These are phyloP conservation scores for Luperina nickerlii DNA, from an alignment of 2,888 invertebrate genomes.

Conservation along the genomic window DNA sequence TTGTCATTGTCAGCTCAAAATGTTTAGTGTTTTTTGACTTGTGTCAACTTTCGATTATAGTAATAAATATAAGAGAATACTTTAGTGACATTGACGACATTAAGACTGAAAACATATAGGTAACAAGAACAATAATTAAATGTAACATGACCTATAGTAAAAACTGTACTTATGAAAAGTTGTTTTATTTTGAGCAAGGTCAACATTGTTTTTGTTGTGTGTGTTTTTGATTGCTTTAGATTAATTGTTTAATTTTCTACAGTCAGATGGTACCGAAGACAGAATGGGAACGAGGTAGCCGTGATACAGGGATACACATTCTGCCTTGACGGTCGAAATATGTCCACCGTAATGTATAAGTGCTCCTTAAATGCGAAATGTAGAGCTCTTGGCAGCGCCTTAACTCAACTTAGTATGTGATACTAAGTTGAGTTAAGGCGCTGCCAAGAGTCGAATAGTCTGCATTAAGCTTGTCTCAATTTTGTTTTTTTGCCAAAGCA, in stretches of 20 bases:
- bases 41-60: neutral
- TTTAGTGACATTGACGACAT: neutral
- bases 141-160: neutral
- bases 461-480: neutral
- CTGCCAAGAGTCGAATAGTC: neutral
- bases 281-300: slow-evolving; percentile 66
- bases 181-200: neutral
- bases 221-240: neutral
- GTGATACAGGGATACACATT: slow-evolving; percentile 72
- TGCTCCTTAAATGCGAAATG: slow-evolving; percentile 22
- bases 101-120: neutral
- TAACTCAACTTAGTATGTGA: no score
- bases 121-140: neutral
- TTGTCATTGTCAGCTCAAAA: neutral
- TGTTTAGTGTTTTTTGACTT: neutral
- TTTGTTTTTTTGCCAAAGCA: neutral
- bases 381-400: slow-evolving; percentile 11
- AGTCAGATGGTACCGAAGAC: slow-evolving; percentile 59
- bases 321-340: slow-evolving; percentile 33
- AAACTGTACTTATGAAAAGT: neutral
- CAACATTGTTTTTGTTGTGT: neutral
- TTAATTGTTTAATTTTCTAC: slow-evolving; percentile 3
- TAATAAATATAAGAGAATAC: neutral
- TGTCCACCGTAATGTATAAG: slow-evolving; percentile 14
- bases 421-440: neutral